phyloP scores from a whole-genome alignment of 2,113 vertebrate genomes.

The Scatophagus argus region DNA sequence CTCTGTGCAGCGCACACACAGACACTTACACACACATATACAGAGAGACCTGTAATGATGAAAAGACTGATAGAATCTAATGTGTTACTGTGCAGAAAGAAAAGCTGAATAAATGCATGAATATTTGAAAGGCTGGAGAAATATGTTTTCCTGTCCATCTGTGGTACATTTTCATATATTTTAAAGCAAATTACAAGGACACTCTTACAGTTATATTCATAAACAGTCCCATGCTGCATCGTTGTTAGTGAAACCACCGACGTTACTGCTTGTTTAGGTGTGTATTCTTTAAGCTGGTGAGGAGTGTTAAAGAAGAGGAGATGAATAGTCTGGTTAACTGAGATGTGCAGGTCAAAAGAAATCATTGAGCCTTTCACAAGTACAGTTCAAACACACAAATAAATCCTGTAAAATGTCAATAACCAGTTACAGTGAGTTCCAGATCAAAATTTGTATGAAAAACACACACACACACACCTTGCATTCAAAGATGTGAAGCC shows the following conservation, averaged over 20 bases:
- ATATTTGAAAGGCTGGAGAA: conserved; percentile 5
- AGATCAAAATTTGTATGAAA: conserved; percentile 36
- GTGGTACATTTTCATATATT: conserved; percentile 5
- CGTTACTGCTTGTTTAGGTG: conserved; percentile 27
- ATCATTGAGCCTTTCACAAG: conserved; percentile 57
- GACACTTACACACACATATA: conserved; percentile 22
- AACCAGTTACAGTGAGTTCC: conserved; percentile 39
- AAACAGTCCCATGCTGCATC: conserved; percentile 19
- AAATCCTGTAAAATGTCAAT: conserved; percentile 49
- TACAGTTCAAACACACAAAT: conserved; percentile 38
- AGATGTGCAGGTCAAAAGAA: conserved; percentile 54
- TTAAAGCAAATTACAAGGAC: conserved; percentile 39
- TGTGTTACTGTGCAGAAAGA: conserved; percentile 7
- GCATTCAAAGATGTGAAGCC: conserved; percentile 41
- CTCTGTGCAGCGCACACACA: conserved; percentile 2
- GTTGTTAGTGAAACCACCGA: conserved; percentile 30
- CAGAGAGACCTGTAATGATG: conserved; percentile 39
- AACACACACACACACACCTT: conserved; percentile 4
- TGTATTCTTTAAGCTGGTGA: conserved; percentile 27
- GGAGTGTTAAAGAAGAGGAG: conserved; percentile 32
- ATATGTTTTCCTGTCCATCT: conserved; percentile 7
- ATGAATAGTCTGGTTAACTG: conserved; percentile 49
- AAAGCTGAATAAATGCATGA: conserved; percentile 22
- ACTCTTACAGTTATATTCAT: conserved; percentile 28
- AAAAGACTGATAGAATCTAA: conserved; percentile 39